phyloP scores from a whole-genome alignment of 2,797 vertebrate genomes.

The Parauchenoglanis ngamensis region DNA sequence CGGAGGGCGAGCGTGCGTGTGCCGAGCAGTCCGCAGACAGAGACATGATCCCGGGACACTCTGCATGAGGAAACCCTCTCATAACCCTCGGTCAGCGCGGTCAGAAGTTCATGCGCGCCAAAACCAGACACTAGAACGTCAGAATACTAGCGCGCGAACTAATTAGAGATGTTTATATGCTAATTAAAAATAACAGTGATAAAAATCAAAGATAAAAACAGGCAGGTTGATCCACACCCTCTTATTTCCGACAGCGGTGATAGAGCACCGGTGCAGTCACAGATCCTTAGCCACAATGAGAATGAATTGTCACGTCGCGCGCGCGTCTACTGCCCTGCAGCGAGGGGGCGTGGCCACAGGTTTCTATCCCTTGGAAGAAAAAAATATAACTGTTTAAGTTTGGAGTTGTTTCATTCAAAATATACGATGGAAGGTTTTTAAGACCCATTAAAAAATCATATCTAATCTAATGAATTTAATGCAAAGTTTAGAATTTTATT shows the following conservation, averaged over 20 bases:
- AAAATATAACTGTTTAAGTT: neutral
- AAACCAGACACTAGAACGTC: neutral
- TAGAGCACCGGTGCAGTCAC: no score
- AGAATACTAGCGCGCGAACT: neutral
- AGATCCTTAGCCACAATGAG: neutral
- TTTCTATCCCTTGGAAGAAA: neutral
- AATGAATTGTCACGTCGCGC: constrained; percentile 24
- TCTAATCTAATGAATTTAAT: neutral
- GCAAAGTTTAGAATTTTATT: neutral
- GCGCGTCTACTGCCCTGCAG: neutral
- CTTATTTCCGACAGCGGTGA: neutral
- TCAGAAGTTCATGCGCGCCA: neutral
- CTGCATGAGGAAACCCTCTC: constrained; percentile 45
- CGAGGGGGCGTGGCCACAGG: constrained; percentile 1
- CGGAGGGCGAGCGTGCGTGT: constrained; percentile 17
- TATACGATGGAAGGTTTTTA: neutral
- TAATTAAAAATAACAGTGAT: no score
- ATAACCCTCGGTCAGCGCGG: constrained; percentile 25
- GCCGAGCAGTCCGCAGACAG: constrained; percentile 34
- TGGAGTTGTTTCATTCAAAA: neutral
- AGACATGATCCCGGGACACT: constrained; percentile 33
- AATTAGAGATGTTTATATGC: neutral
- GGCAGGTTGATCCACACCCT: neutral
- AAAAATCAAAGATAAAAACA: neutral
- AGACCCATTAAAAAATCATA: neutral